Evolutionary conservation across 2,888 invertebrate species (phyloP).

Genomic region (Heliconius ethilla): DNA sequence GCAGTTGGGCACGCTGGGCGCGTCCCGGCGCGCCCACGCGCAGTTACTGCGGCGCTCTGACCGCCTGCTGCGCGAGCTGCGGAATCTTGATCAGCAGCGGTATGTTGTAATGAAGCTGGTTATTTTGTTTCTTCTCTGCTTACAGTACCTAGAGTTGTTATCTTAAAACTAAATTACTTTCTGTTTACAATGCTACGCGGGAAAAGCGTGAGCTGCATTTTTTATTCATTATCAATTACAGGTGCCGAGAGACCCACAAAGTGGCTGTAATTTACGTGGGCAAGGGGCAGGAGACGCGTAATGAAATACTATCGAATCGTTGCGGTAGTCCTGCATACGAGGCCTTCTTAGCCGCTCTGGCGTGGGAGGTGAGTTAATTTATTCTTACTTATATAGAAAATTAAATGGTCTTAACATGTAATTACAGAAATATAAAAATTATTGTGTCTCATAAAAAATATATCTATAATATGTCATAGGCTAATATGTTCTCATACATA

Average conservation of each 20-base stretch:
- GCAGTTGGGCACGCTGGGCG: slow-evolving; percentile 94
- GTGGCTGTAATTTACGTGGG: slow-evolving; percentile 99
- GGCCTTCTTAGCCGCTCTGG: slow-evolving; percentile 86
- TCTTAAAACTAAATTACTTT: neutral
- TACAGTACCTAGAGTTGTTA: too few species aligned
- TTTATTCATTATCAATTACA: slow-evolving; percentile 51
- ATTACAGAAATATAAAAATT: too few species aligned
- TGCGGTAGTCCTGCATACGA: slow-evolving; percentile 97
- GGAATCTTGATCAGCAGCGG: slow-evolving; percentile 95
- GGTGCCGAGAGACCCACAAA: slow-evolving; percentile 96
- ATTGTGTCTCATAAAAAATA: too few species aligned
- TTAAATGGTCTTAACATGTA: too few species aligned
- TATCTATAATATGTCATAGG: too few species aligned
- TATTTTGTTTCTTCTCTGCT: too few species aligned
- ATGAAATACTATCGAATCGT: slow-evolving; percentile 93
- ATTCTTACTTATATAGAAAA: neutral
- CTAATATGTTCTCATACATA: too few species aligned
- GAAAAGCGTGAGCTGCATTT: neutral
- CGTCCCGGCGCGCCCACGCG: slow-evolving; percentile 92
- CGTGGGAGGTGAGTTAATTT: slow-evolving; percentile 80
- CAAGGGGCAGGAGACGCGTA: slow-evolving; percentile 98
- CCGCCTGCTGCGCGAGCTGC: slow-evolving; percentile 92
- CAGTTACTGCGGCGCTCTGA: slow-evolving; percentile 94
- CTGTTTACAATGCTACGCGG: neutral
- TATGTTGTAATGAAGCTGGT: slow-evolving; percentile 46